Evolutionary conservation across 2,888 invertebrate species (phyloP), one percentile per base, ranked within the genome.

Genomic region (Hydraecia micacea): DNA sequence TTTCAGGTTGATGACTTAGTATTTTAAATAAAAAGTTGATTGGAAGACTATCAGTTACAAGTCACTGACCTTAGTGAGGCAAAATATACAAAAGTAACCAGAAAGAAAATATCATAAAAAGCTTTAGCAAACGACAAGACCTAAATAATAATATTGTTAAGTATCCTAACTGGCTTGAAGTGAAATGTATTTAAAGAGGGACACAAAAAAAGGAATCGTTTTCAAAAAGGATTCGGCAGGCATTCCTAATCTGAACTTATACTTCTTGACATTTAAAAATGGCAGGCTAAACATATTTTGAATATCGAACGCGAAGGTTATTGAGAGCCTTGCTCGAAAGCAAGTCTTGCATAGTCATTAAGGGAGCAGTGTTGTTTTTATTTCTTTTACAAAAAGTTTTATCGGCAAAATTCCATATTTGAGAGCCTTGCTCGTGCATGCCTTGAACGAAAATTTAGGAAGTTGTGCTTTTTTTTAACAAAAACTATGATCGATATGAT

Each of bases 241-340:
- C 6, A 28, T 62, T 11, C 39, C 25, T 68, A 58, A 85, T 77
- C 67, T 63, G 15, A 39, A 62, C 15, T 42, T 28, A 73, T 25
- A 63, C 36, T 6, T 63, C 42, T 49, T 77, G 80, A 62, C 63
- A 75, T 73, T 80, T 68, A 39, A 28, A 52, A 70, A 80, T 70
- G 36, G 7, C 36, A 67, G 42, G 55, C 55, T 21, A 39, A 73
- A 52, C 36, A 32, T 52, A 42, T 68, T 36, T 81, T 46, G 15
- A 36, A 69, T 36, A 65, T 69, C 36, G 52, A 79, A 25, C 21
- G 9, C 6, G 28, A 60, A 39, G 4, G 0, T 9, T 63, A 42
- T 75, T n/a, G 18, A 58, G 46, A 52, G 49, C 11, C 7, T 18
- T 36, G 55, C 6, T 65, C 32, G 9, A 42, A 13, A 49, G 6